phyloP scores from a whole-genome alignment of 2,797 vertebrate species.

The Onychomys torridus region DNA sequence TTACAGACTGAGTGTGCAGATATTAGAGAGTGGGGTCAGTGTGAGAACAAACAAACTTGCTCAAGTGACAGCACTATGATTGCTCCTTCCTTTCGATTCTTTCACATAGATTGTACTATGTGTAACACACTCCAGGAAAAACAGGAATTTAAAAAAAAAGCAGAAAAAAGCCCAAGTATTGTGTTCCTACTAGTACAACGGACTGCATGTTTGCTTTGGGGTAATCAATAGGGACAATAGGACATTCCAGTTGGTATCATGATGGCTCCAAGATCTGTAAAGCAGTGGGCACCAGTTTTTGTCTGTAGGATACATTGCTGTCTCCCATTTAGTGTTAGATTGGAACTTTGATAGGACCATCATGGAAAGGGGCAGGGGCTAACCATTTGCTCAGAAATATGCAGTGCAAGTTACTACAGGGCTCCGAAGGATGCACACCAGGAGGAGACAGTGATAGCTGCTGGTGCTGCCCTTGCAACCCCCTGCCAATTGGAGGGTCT shows the following conservation, averaged over 20 bases:
- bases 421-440: neutral
- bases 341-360: neutral
- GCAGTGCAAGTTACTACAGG: neutral
- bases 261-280: neutral
- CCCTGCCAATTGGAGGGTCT: too few relatives aligned
- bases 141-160: neutral
- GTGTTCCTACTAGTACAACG: neutral
- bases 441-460: neutral
- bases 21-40: neutral
- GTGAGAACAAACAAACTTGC: neutral
- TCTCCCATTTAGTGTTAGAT: neutral
- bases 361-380: neutral
- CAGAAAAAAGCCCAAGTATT: neutral
- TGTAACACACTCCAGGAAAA: slow-evolving; percentile 22
- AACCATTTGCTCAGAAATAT: neutral
- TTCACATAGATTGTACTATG: neutral
- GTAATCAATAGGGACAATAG: neutral
- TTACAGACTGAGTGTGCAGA: neutral
- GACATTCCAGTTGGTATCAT: neutral
- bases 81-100: slow-evolving; percentile 16
- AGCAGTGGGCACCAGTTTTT: neutral
- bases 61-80: neutral
- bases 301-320: neutral
- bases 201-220: neutral
- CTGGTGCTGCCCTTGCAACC: neutral